Evolutionary conservation across 2,113 vertebrate genomes (phyloP).

Genomic region (Myanophis thanlyinensis): DNA sequence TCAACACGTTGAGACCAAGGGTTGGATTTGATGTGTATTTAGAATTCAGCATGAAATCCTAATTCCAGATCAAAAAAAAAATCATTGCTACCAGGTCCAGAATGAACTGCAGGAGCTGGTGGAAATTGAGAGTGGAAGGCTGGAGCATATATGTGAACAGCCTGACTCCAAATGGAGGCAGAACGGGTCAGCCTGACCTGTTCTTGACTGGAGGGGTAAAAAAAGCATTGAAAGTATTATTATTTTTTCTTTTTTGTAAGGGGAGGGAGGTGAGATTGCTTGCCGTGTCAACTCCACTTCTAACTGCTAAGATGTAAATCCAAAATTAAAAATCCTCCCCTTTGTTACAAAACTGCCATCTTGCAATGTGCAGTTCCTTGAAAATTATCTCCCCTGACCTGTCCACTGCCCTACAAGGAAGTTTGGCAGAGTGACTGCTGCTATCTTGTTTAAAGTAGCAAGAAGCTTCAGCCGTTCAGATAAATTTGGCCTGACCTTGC

Average conservation of each 20-base stretch:
- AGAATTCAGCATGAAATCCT: background rate
- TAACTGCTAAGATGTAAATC: background rate
- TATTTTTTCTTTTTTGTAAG: background rate
- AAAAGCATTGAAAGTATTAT: accelerated
- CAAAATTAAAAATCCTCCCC: background rate
- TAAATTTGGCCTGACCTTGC: slow-evolving; percentile 29
- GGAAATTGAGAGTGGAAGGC: background rate
- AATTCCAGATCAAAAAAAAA: background rate
- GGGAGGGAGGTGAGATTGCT: background rate
- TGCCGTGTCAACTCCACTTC: background rate
- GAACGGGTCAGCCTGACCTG: background rate
- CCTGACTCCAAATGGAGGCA: background rate
- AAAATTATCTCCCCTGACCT: background rate
- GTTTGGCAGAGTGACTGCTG: slow-evolving; percentile 31
- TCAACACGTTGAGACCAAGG: background rate
- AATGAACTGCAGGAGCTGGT: background rate
- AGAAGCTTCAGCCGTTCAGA: background rate
- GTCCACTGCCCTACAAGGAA: slow-evolving; percentile 11
- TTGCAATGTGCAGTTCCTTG: background rate
- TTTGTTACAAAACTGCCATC: slow-evolving; percentile 13
- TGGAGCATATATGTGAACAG: background rate
- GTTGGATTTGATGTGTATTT: background rate
- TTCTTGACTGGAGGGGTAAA: background rate
- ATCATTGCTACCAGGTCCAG: background rate
- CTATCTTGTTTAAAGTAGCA: slow-evolving; percentile 41